These are phyloP conservation scores for Calcarius lapponicus DNA, from an alignment of 2,797 vertebrate species.

Conservation along the genomic window DNA sequence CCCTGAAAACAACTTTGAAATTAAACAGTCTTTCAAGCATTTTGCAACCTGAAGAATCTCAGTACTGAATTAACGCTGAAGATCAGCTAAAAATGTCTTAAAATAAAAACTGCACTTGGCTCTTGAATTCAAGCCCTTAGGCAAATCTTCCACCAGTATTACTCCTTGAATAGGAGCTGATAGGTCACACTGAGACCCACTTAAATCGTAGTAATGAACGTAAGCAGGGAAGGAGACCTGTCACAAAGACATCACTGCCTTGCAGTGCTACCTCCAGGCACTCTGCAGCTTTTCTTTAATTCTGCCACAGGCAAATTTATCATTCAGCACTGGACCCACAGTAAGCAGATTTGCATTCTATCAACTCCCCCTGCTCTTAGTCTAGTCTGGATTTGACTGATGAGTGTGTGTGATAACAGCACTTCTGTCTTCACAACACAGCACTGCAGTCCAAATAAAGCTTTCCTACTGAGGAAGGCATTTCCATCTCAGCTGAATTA, in stretches of 20 bases:
- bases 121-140: background rate
- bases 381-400: background rate
- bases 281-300: background rate
- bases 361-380: background rate
- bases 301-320: background rate
- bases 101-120: background rate
- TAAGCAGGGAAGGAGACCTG: background rate
- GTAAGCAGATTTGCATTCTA: background rate
- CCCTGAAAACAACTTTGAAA: background rate
- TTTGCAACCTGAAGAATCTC: background rate
- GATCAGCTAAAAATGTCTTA: background rate
- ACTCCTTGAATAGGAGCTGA: background rate
- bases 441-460: background rate
- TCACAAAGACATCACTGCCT: background rate
- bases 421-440: background rate
- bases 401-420: background rate
- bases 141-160: background rate
- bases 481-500: background rate
- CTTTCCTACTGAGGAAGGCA: background rate
- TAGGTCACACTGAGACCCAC: background rate
- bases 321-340: background rate
- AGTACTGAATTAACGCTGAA: background rate
- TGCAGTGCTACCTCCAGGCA: background rate
- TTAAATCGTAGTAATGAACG: background rate
- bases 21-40: background rate